These are phyloP conservation scores for Knipowitschia caucasica DNA, from an alignment of 2,797 vertebrate species.

Conservation along the genomic window DNA sequence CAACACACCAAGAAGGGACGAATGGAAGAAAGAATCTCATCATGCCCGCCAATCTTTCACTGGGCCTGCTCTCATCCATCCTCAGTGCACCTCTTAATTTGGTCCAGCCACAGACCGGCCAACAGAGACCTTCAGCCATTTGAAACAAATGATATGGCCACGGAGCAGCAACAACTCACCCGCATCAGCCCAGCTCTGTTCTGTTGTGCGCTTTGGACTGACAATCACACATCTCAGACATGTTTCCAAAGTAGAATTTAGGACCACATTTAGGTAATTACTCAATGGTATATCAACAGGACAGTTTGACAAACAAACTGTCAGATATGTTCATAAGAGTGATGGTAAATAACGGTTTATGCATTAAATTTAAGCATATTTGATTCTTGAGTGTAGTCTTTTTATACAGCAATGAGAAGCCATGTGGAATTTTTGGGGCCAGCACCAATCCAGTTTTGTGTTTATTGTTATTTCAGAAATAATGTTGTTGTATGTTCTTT, in stretches of 20 bases:
- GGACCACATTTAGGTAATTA: not conserved
- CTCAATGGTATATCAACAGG: not conserved
- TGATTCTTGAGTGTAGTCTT: no score
- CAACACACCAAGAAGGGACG: slow-evolving; percentile 33
- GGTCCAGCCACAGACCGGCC: slow-evolving; percentile 68
- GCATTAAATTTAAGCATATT: no score
- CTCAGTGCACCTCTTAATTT: slow-evolving; percentile 79
- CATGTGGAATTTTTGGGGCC: no score
- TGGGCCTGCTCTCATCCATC: slow-evolving; percentile 72
- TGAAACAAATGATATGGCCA: slow-evolving; percentile 78
- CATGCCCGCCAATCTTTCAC: slow-evolving; percentile 77
- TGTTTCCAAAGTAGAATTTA: slow-evolving; percentile 1
- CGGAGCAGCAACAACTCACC: slow-evolving; percentile 74
- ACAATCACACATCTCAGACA: not conserved
- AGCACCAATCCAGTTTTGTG: no score
- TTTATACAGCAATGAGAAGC: no score
- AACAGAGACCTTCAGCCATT: slow-evolving; percentile 79
- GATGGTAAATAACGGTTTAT: no score
- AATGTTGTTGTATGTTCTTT: no score
- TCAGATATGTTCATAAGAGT: not conserved
- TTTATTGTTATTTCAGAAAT: no score
- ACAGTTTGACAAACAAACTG: not conserved
- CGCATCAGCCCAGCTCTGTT: slow-evolving; percentile 40
- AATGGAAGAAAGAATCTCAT: slow-evolving; percentile 58
- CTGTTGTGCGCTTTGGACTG: slow-evolving; percentile 32